Evolutionary conservation across 2,888 invertebrate genomes (phyloP), one percentile per base, ranked within the genome.

Genomic region (Drosophila formosana): DNA sequence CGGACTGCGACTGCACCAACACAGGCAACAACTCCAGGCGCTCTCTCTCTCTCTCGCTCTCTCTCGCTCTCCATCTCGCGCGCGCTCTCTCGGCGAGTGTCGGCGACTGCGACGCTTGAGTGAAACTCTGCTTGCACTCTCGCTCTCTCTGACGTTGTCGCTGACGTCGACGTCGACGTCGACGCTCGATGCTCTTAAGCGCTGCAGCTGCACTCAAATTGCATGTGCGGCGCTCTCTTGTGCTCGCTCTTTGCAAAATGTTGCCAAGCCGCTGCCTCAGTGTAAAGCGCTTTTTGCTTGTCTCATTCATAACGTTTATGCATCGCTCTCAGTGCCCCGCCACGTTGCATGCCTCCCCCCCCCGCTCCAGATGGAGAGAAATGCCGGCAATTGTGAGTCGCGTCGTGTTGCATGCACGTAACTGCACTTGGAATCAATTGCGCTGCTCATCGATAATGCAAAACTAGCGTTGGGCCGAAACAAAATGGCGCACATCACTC

Each of bases 391-490:
- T 56, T 52, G 18, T 18, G 18, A 18, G 18, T 18, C 34, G 41
- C 1, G 9, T 5, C 23, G 9, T 4, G 23, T 7, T 72, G 84
- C 81, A 67, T 81, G 87, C 89, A 88, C 78, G 82, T 86, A 81
- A 88, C 68, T 83, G 79, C 84, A 81, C 69, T 88, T 75, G 82
- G 67, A 87, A 84, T 83, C 85, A 89, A 83, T 83, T 87, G 82
- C 34, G 66, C 62, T 60, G 75, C 85, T 89, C 88, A 84, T 84
- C 83, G 83, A 84, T 89, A 84, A 88, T 83, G 84, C 89, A 88
- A 55, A 55, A 64, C 75, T 45, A 65, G 60, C 66, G 66, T 56
- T 63, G 58, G 55, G 30, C 63, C 60, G 50, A 67, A 75, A 82
- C 78, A 83, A 83, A 89, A 83, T 83, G 83, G 89, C 84, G 82